Evolutionary conservation across 92 coral and sea anemone species (phyloP), one percentile per base, ranked within the genome.

Genomic region (Micromussa lordhowensis): DNA sequence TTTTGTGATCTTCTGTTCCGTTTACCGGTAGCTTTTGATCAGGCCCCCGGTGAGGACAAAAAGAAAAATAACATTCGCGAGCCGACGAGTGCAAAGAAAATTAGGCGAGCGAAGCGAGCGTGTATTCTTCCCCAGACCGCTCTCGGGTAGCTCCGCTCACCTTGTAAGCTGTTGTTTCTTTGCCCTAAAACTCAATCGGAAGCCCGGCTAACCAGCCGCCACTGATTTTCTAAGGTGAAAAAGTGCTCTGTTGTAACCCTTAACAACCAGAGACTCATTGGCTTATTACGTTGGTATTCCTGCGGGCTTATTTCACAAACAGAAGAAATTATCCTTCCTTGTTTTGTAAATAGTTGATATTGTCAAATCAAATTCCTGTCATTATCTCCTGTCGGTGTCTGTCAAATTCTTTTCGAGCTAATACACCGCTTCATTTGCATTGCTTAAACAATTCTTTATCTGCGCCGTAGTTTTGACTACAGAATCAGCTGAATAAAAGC

Each of bases 401-500:
- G 38, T 36, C 38, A 36, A 44, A 44, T 44, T 44, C 51, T 44
- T 5, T 16, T 64, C 38, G 11, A 76, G 40, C 3, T 79, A 54
- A n/a, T n/a, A n/a, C n/a, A 26, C 32, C 32, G 21, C 70, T 79
- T 57, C 24, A 81, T 81, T 81, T 81, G 85, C 85, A 81, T 81
- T 79, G 70, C 82, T 53, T 53, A 78, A 51, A 78, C 63, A 57
- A 4, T 21, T 31, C 22, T 40, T 5, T 36, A 16, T 64, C 1
- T 40, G 3, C 35, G 73, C 55, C 11, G 28, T 61, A 1, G 29
- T 44, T 30, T 19, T 24, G 21, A 63, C 36, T 36, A 38, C 19
- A 36, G 53, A 80, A 34, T 80, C 68, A 48, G 53, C 28, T 29
- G 40, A 68, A 82, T 78, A 82, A 48, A 29, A n/a, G 30, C 14